phyloP scores from a whole-genome alignment of 2,888 invertebrate species.

The Notodonta dromedarius region DNA sequence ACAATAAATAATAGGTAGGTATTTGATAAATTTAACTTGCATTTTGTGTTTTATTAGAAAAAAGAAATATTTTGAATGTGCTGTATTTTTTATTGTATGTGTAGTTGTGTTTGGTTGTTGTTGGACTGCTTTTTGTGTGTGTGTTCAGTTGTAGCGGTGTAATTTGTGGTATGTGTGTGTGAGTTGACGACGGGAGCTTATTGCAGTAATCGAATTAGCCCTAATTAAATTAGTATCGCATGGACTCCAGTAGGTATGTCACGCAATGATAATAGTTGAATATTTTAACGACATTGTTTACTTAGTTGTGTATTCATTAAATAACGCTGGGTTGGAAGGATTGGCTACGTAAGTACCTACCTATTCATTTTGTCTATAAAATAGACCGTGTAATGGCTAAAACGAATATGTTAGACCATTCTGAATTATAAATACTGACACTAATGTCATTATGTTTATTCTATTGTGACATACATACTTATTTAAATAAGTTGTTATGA shows the following conservation, averaged over 20 bases:
- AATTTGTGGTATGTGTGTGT: conserved; percentile 33
- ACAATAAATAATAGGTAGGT: background rate
- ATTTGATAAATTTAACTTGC: no score
- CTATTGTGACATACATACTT: no score
- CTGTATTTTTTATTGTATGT: background rate
- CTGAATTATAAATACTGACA: no score
- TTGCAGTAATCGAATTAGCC: conserved; percentile 75
- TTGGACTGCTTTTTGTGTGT: conserved; percentile 12
- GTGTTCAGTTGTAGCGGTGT: background rate
- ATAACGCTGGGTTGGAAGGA: conserved; percentile 15
- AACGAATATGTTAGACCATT: no score
- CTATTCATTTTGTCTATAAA: background rate
- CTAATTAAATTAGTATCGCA: conserved; percentile 76
- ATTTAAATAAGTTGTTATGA: no score
- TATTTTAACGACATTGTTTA: conserved; percentile 37
- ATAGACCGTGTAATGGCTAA: background rate
- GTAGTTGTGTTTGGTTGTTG: background rate
- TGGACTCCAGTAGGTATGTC: conserved; percentile 46
- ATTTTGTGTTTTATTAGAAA: background rate
- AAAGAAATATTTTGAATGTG: background rate
- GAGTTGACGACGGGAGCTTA: conserved; percentile 59
- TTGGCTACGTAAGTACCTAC: background rate
- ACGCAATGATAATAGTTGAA: conserved; percentile 46
- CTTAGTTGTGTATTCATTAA: conserved; percentile 30
- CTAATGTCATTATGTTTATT: no score